A percentile compares a stretch with the other conserved stretches of the same genome.
Evolutionary conservation across 2,888 invertebrate species (phyloP).

Genomic region (Sinohyriopsis cumingii): DNA sequence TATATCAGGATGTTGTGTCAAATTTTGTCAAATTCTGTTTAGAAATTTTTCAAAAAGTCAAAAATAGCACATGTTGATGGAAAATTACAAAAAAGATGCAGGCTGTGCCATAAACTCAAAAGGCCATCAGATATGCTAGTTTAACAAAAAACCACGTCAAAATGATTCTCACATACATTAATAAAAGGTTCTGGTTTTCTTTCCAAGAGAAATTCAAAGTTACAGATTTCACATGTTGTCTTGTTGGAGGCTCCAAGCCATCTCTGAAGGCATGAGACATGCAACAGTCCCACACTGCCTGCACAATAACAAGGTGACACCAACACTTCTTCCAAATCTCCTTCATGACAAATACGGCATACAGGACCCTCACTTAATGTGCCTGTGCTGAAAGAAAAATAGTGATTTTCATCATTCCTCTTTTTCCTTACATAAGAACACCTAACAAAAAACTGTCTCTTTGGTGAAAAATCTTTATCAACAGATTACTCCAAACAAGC

Average conservation of each 20-base stretch:
- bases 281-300: constrained; percentile 83
- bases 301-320: constrained; percentile 76
- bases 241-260: constrained; percentile 82
- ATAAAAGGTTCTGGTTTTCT: constrained; percentile 74
- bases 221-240: constrained; percentile 84
- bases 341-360: constrained; percentile 76
- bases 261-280: constrained; percentile 82
- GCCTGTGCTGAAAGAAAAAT: no score
- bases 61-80: no score
- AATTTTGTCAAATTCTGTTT: no score
- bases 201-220: constrained; percentile 79
- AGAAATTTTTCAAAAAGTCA: no score
- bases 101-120: no score
- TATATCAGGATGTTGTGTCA: no score
- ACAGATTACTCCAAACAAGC: no score
- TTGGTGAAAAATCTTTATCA: no score
- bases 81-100: no score
- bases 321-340: constrained; percentile 73
- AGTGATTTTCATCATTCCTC: no score
- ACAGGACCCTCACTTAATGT: constrained; percentile 49
- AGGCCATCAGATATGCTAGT: not conserved
- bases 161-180: constrained; percentile 62
- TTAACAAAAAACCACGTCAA: not conserved
- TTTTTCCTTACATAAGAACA: no score
- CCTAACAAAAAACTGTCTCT: no score